Conservation (phyloP, 2,888 invertebrate genomes). For the Watsonalla binaria region DNA sequence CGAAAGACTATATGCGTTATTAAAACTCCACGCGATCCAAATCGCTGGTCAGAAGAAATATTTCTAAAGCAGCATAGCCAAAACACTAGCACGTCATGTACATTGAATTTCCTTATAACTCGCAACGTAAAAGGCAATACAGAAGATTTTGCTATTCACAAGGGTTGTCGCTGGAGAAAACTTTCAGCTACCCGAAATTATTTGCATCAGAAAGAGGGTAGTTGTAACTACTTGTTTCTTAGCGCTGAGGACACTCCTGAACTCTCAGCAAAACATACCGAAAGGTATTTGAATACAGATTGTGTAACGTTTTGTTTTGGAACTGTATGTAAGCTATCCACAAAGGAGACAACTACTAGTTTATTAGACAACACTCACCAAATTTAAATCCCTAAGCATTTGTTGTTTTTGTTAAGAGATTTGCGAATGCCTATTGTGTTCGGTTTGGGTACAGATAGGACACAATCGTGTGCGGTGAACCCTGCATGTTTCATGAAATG, state of each 20-base stretch:
- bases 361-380: neutral
- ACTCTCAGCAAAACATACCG: conserved; percentile 36
- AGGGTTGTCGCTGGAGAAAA: conserved; percentile 43
- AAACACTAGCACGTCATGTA: neutral
- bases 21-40: too few species aligned
- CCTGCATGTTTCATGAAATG: conserved; percentile 20
- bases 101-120: conserved; percentile 14
- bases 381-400: neutral
- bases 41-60: too few species aligned
- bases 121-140: conserved; percentile 31
- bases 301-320: conserved; percentile 21
- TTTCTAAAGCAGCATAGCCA: too few species aligned
- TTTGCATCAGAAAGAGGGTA: conserved; percentile 60
- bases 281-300: conserved; percentile 52
- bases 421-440: neutral
- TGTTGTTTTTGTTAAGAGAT: neutral
- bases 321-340: conserved; percentile 14
- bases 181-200: conserved; percentile 46
- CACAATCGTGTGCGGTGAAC: conserved; percentile 9
- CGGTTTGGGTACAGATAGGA: neutral
- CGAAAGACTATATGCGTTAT: too few species aligned
- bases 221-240: conserved; percentile 42
- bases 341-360: neutral
- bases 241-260: conserved; percentile 22
- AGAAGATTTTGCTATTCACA: conserved; percentile 52